Base-by-base conservation (phyloP, 2,113 vertebrate species). In the Sphyrna mokarran region DNA sequence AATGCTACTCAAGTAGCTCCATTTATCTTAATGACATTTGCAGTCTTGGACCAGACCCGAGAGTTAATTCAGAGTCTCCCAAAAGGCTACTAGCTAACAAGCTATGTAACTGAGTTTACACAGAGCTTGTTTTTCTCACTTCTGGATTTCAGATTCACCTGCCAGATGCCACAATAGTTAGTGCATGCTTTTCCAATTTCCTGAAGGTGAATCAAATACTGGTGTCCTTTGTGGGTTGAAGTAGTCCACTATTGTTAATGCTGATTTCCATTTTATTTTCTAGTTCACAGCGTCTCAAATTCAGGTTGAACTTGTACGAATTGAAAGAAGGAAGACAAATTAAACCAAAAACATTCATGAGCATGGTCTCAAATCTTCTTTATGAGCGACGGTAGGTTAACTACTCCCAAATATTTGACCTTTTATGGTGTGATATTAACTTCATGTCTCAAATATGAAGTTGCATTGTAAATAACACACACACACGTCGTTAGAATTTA, bases 281-380 rank as follows among this genome's bases (percentile, higher is more conserved):
- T 96, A 99, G 99, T 63, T 97, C 99, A n/a, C 99, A 99, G 97
- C 98, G 99, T 10, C 97, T 99, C 89, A 99, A 99, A 97, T 99
- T 99, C 97, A 97, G 99, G 96, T 97, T 99, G 95, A 99, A 99
- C 95, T 98, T 99, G 54, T 99, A 99, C 0, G 99, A 99, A 96
- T 97, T 99, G 97, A 99, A 99, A 97, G 99, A 99, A 95, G 99
- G 99, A 0, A 98, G 99, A 96, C 99, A 99, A 97, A 99, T 99
- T 97, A 99, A 99, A 68, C 99, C 99, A 0, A 98, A 99, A 96
- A 99, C 99, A 0, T 99, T 99, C 90, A 99, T 99, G 99, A 99
- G 99, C 97, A 99, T 99, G 99, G 99, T 99, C 96, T 98, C 99
- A 96, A 99, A 99, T 96, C 98, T 99, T 93, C 96, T 99, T 16